Evolutionary conservation across 1,140 invertebrate genomes (phyloP).

Genomic region (Lamellibrachia luymesi): DNA sequence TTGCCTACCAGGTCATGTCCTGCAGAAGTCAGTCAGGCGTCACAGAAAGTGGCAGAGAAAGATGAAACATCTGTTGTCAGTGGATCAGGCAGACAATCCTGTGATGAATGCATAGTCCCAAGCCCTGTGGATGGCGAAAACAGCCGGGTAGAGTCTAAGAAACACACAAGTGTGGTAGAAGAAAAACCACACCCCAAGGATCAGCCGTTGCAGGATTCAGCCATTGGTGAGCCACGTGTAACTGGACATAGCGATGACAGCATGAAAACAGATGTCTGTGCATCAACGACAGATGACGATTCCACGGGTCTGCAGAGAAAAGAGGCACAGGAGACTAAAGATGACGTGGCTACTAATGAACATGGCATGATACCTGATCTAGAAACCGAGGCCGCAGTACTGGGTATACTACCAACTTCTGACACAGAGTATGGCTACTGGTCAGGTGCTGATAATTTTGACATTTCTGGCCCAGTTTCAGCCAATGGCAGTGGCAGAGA

Average conservation of each 20-base stretch:
- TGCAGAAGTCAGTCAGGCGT: neutral
- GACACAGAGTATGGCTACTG: neutral
- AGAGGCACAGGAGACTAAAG: neutral
- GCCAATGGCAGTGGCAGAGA: neutral
- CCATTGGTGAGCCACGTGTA: neutral
- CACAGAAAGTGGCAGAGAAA: neutral
- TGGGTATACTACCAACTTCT: neutral
- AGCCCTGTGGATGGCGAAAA: neutral
- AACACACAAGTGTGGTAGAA: neutral
- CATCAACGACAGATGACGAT: neutral
- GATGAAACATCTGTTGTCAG: neutral
- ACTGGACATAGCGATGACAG: neutral
- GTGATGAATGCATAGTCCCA: neutral
- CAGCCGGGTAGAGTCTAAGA: neutral
- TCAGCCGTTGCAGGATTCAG: neutral
- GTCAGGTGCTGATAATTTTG: neutral
- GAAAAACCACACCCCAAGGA: neutral
- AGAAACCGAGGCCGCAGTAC: neutral
- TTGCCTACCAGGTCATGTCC: neutral
- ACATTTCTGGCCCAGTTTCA: neutral
- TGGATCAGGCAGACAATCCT: neutral
- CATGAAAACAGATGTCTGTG: neutral
- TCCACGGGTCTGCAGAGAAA: neutral
- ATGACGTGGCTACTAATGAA: neutral
- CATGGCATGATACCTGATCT: neutral